Percentiles rank a stretch among this genome's conserved stretches.
These are phyloP conservation scores for Hemiscyllium ocellatum DNA, from an alignment of 2,113 vertebrate species.

Conservation along the genomic window DNA sequence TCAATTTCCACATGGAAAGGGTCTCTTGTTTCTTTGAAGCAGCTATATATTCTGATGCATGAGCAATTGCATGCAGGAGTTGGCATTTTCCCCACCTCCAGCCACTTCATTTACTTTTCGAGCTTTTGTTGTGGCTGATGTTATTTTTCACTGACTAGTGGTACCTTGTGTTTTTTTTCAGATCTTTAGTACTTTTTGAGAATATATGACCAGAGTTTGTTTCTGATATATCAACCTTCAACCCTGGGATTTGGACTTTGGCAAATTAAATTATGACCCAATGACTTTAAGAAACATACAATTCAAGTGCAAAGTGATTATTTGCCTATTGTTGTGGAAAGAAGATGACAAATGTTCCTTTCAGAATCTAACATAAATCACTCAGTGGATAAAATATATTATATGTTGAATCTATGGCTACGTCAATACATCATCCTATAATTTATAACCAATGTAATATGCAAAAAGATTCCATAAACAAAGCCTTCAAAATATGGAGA, in stretches of 20 bases:
- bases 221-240: neutral
- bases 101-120: neutral
- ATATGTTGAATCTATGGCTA: neutral
- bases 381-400: neutral
- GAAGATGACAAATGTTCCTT: neutral
- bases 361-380: constrained; percentile 23
- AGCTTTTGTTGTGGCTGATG: neutral
- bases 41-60: neutral
- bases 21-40: neutral
- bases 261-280: neutral
- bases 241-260: neutral
- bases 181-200: neutral
- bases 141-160: neutral
- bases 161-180: neutral
- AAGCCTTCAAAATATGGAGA: neutral
- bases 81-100: neutral
- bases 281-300: neutral
- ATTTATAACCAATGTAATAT: neutral
- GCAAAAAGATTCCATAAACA: neutral
- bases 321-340: neutral
- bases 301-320: neutral
- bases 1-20: neutral
- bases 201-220: neutral
- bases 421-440: constrained; percentile 3
- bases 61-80: too few relatives aligned